phyloP scores from a whole-genome alignment of 1,140 invertebrate genomes.

The Drosophila lini region DNA sequence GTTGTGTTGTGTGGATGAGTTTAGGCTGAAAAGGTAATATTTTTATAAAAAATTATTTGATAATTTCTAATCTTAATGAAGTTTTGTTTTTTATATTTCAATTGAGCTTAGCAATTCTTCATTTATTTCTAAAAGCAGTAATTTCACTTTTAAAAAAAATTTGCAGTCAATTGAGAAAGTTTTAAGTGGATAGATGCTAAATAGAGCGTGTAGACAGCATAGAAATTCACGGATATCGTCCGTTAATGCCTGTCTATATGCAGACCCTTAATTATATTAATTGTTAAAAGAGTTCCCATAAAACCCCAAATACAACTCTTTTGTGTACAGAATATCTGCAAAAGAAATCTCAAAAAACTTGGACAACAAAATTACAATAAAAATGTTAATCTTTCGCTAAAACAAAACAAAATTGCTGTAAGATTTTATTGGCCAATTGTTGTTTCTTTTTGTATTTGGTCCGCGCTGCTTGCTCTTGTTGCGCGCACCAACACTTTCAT shows the following conservation, averaged over 20 bases:
- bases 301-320: not conserved
- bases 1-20: conserved; percentile 11
- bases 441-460: conserved; percentile 20
- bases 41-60: not conserved
- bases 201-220: conserved; percentile 1
- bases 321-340: conserved; percentile 11
- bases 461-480: conserved; percentile 32
- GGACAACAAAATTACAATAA: not conserved
- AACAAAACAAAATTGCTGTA: conserved; percentile 54
- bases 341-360: conserved; percentile 41
- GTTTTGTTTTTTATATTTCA: too few species aligned
- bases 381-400: conserved; percentile 21
- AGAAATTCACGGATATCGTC: not conserved
- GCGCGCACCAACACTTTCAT: conserved; percentile 65
- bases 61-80: not conserved
- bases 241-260: not conserved
- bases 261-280: not conserved
- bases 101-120: too few species aligned
- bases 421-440: conserved; percentile 73
- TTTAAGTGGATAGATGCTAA: not conserved
- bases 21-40: conserved; percentile 2
- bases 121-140: not conserved
- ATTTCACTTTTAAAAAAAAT: not conserved
- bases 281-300: not conserved
- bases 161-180: conserved; percentile 1